Evolutionary conservation across 2,113 vertebrate species (phyloP), one percentile per base, ranked within the genome.

Genomic region (Podarcis muralis): DNA sequence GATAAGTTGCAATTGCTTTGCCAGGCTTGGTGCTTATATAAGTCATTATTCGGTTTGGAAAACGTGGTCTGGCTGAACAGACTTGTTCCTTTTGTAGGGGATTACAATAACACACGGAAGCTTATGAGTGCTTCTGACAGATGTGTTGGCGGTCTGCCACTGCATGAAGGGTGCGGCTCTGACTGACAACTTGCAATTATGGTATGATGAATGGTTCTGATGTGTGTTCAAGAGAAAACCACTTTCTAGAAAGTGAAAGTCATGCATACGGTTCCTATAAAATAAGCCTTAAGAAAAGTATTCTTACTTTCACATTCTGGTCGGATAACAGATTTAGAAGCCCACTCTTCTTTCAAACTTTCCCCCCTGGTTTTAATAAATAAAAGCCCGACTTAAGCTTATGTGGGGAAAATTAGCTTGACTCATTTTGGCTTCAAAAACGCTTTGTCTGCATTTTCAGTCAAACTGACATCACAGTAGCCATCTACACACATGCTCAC

Each of bases 31-130:
- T 84, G 95, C 95, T 97, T 96, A 90, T 94, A 90, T 91, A 92
- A 96, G 94, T 96, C 83, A 81, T 96, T 96, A 95, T 97, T 96
- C 53, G 86, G 85, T 95, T 95, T 96, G 95, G 95, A 96, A 97
- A 97, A 96, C 94, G 95, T 97, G 96, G 96, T 97, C 95, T 96
- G 90, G 96, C 90, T 96, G 95, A 97, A 96, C 94, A 94, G 94
- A 93, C 96, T 96, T 94, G 95, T 93, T 97, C 96, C 96, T 96
- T 97, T 97, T 97, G 96, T 96, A 96, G 95, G 95, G 97, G 97
- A 97, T 97, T 97, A 98, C 96, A 97, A 97, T 97, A 97, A 96
- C 96, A 97, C 96, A 97, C 96, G 96, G 97, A 97, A 98, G 97
- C 97, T 96, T 96, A 94, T 95, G 96, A 97, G 96, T 96, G 96